Evolutionary conservation across 92 coral and sea anemone species (phyloP), one percentile per base, ranked within the genome.

Genomic region (Montipora capitata): DNA sequence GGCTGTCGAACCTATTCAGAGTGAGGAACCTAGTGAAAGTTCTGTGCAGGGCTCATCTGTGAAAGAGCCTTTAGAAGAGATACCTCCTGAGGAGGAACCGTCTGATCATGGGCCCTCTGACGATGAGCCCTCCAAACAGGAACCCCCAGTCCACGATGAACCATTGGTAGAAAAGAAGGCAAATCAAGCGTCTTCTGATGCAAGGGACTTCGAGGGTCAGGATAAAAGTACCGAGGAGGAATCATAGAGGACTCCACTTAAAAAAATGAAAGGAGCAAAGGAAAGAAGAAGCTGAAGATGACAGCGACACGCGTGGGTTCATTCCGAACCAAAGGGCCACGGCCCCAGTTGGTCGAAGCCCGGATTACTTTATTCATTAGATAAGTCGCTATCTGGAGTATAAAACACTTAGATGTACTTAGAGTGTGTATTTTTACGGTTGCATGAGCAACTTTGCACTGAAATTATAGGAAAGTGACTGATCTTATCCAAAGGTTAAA

Each of bases 131-230:
- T 52, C 81, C 13, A 35, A 51, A 2, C 58, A 83, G 70, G 88
- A 58, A 11, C 43, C 68, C 10, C 42, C 58, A 17, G 69, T 2
- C 54, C 13, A 82, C n/a, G 57, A 82, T 51, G 69, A 59, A 73
- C 88, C 20, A n/a, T 40, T 54, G 7, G 86, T 68, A 57, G 42
- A 13, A 63, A 40, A 79, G 83, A 80, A 80, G 54, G 51, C 52
- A 51, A 40, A 68, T 40, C 1, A 41, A 14, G 74, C 48, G 16
- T 41, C 76, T 68, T 10, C n/a, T n/a, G 76, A 27, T 48, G 45
- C 16, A 5, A n/a, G 14, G 27, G 35, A 7, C 10, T 45, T 66
- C 10, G 13, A 38, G 15, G 51, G 49, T 20, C 64, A 67, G n/a
- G 44, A 41, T 38, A 7, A 72, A 18, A 14, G 45, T 8, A 59